These are phyloP conservation scores for Ypsolopha scabrella DNA, from an alignment of 2,888 invertebrate species.

Conservation along the genomic window DNA sequence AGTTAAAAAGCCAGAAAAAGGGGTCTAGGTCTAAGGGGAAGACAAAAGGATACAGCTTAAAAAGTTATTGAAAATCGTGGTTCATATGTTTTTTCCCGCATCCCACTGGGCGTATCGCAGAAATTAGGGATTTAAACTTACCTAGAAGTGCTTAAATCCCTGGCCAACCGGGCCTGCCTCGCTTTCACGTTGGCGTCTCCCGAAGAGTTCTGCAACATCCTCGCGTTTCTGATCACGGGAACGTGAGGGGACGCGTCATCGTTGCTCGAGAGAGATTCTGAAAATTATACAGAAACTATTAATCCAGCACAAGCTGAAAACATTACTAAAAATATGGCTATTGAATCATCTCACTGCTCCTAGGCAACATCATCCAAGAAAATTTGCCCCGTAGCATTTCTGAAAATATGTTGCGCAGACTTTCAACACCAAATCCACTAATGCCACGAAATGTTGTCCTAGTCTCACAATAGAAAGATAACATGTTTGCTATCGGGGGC, in stretches of 20 bases:
- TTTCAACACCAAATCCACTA: too few relatives aligned
- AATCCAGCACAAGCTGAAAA: not conserved
- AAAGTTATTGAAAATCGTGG: too few relatives aligned
- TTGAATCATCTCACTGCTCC: not conserved
- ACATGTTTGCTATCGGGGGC: too few relatives aligned
- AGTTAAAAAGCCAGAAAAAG: not conserved
- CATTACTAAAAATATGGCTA: not conserved
- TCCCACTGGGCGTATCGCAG: not conserved
- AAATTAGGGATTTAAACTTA: conserved; percentile 12
- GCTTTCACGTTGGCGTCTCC: conserved; percentile 56
- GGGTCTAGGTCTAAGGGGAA: too few relatives aligned
- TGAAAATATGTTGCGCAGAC: too few relatives aligned
- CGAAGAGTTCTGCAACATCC: conserved; percentile 28
- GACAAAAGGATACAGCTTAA: too few relatives aligned
- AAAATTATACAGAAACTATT: not conserved
- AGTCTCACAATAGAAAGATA: too few relatives aligned
- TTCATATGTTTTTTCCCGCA: too few relatives aligned
- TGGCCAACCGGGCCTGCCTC: conserved; percentile 57
- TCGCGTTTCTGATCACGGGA: conserved; percentile 51
- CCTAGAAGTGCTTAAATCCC: conserved; percentile 57
- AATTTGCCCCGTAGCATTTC: too few relatives aligned
- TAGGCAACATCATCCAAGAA: too few relatives aligned
- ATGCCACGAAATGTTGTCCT: too few relatives aligned
- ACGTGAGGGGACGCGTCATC: conserved; percentile 51
- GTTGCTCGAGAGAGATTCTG: conserved; percentile 58